Percentiles rank a stretch among this genome's conserved stretches.
Conservation (phyloP, 1,140 invertebrate genomes). For the Andrena cerasifolii region DNA sequence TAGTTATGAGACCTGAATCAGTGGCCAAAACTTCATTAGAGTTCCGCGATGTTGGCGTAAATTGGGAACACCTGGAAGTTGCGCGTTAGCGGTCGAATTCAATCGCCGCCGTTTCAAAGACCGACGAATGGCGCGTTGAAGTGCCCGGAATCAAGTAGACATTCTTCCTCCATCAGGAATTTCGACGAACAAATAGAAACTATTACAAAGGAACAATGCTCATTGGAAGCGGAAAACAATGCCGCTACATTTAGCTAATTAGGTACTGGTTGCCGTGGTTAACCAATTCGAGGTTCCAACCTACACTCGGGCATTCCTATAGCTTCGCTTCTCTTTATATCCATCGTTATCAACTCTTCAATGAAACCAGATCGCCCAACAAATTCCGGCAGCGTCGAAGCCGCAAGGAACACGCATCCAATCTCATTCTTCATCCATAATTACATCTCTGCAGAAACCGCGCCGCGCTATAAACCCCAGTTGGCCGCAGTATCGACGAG, state of each 20-base stretch:
- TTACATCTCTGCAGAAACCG: not conserved
- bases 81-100: not conserved
- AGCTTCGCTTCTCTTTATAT: too few relatives aligned
- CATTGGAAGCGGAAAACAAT: too few relatives aligned
- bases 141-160: too few relatives aligned
- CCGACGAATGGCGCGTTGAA: too few relatives aligned
- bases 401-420: not conserved
- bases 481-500: conserved; percentile 2
- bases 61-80: conserved; percentile 26
- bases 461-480: not conserved
- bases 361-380: not conserved
- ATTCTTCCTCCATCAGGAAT: too few relatives aligned
- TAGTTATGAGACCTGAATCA: conserved; percentile 27
- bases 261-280: too few relatives aligned
- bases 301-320: too few relatives aligned
- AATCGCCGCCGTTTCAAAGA: not conserved
- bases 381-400: too few relatives aligned
- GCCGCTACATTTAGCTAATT: too few relatives aligned
- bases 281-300: too few relatives aligned
- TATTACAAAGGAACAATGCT: too few relatives aligned
- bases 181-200: too few relatives aligned
- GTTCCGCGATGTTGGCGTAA: conserved; percentile 13
- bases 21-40: conserved; percentile 43
- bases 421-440: not conserved
- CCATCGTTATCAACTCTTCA: not conserved